phyloP scores from a whole-genome alignment of 2,888 invertebrate species.

The Encarsia formosa region DNA sequence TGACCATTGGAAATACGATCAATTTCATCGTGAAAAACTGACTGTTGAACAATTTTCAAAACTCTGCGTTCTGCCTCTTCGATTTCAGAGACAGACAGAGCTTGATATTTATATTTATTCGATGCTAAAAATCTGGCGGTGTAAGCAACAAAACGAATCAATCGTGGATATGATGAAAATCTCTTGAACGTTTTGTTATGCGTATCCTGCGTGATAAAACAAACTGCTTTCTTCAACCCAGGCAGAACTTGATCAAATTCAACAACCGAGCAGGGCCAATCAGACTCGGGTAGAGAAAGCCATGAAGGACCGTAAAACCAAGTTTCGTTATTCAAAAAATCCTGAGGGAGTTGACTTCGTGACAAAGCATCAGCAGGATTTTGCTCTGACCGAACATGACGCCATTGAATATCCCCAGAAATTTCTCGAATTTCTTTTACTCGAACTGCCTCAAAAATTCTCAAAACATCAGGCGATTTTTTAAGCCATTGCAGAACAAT shows the following conservation, averaged over 20 bases:
- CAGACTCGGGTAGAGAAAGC: background rate
- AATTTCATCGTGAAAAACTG: background rate
- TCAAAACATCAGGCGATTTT: background rate
- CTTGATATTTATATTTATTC: too few species aligned
- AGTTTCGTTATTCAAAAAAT: conserved; percentile 3
- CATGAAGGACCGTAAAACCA: conserved; percentile 28
- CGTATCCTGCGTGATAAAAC: too few species aligned
- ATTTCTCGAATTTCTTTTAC: background rate
- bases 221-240: too few species aligned
- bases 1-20: background rate
- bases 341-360: background rate
- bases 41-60: background rate
- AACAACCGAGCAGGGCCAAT: background rate
- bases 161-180: too few species aligned
- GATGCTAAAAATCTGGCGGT: too few species aligned
- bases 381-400: background rate
- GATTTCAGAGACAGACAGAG: background rate
- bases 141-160: too few species aligned
- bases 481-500: conserved; percentile 2
- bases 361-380: conserved; percentile 1
- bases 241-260: too few species aligned
- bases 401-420: background rate
- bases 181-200: too few species aligned
- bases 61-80: background rate
- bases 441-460: background rate